These are phyloP conservation scores for Cynopterus sphinx DNA, from an alignment of 2,797 vertebrate species.

Conservation along the genomic window DNA sequence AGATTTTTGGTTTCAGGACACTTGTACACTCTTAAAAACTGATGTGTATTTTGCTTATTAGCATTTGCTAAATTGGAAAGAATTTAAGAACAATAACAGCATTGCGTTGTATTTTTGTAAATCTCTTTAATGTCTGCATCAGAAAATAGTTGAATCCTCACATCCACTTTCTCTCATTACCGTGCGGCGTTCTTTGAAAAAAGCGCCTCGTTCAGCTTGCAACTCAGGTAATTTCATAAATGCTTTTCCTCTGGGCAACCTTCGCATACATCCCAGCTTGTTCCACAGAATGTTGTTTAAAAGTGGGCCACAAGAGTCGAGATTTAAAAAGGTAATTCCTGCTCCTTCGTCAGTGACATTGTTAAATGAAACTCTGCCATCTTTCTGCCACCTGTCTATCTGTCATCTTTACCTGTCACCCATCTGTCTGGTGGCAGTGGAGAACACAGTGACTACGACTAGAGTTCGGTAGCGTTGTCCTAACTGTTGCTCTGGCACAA, in stretches of 20 bases:
- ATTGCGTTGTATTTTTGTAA: neutral
- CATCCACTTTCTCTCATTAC: neutral
- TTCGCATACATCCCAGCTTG: neutral
- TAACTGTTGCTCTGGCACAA: neutral
- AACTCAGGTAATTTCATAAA: neutral
- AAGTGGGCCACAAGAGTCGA: neutral
- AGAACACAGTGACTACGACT: neutral
- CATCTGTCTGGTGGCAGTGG: neutral
- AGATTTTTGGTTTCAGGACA: neutral
- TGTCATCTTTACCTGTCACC: neutral
- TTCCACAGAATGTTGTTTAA: neutral
- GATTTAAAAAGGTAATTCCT: neutral
- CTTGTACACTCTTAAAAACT: neutral
- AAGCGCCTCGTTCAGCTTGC: neutral
- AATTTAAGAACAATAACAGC: neutral
- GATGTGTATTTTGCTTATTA: neutral
- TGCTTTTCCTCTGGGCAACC: neutral
- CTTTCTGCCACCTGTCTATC: accelerated
- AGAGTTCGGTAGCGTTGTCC: neutral
- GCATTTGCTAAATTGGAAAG: neutral
- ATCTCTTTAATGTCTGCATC: neutral
- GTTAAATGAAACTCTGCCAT: neutral
- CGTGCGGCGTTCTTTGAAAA: neutral
- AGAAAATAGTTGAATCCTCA: neutral
- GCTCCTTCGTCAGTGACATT: neutral